Base-by-base conservation (phyloP, 2,888 invertebrate genomes). In the Salpingus planirostris region DNA sequence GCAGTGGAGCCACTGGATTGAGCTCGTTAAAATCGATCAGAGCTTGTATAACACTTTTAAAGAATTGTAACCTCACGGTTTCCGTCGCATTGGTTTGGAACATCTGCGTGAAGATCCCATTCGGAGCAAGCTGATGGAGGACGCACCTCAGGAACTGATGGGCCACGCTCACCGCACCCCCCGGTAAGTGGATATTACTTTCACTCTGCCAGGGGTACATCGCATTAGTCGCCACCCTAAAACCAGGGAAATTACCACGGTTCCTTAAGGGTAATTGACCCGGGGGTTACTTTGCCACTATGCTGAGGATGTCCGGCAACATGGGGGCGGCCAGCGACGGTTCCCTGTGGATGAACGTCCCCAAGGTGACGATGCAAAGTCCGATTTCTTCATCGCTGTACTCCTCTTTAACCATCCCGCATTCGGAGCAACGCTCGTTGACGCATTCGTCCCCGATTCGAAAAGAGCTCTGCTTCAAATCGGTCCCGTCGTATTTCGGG, bases 351-450 rank as follows among this genome's bases (percentile, higher is more conserved):
- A 98, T 89, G 63, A 93, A 96, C 0, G 97, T 96, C 14, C 91
- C 90, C 42, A 98, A 68, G 41, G 86, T 86, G 27, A 96, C 88
- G 49, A 98, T 87, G 53, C 93, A 85, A 31, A 97, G 73, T 0
- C 92, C 93, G 36, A 96, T 71, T 60, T 97, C 96, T 60, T 98
- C 97, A 60, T 98, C 97, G 42, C 90, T 92, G 65, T 95, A 97
- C 59, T 90, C 84, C 61, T 95, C 92, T 40, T 80, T 77, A 2
- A 82, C 73, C 1, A 81, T 80, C 10, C 93, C 92, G 64, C 97
- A 98, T 59, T 93, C 91, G 0, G 88, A 78, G 59, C 92, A 93
- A 58, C 80, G 69, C 35, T 80, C 77, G 46, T 74, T 77, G 12
- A 80, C 72, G 40, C 78, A 80, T 33, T 82, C 82, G 32, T 83